These are phyloP conservation scores for Epizoanthus stellaris DNA, from an alignment of 92 coral and sea anemone species.

Conservation along the genomic window DNA sequence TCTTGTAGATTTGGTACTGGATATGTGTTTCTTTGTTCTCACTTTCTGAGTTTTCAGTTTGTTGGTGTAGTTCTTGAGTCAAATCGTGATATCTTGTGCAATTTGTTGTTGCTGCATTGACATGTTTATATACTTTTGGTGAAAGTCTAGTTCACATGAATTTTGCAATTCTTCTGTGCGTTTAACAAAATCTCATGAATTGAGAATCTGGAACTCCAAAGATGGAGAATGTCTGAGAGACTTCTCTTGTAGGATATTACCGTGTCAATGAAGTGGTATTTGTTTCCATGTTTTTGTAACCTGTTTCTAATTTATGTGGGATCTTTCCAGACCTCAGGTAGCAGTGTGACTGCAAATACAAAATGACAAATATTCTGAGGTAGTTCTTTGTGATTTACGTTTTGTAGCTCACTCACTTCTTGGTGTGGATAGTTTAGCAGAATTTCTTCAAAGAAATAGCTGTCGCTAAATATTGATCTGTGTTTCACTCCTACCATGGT, in stretches of 20 bases:
- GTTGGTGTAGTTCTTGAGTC: neutral
- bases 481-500: slow-evolving; percentile 45
- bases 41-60: too few species aligned
- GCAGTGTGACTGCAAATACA: neutral
- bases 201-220: neutral
- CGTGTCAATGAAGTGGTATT: neutral
- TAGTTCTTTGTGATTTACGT: neutral
- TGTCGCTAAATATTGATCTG: slow-evolving; percentile 27
- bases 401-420: neutral
- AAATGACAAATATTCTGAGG: neutral
- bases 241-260: neutral
- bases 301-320: neutral
- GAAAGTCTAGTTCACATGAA: too few species aligned
- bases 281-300: slow-evolving; percentile 11
- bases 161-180: too few species aligned
- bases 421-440: neutral
- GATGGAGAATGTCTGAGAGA: neutral
- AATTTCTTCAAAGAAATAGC: slow-evolving; percentile 45
- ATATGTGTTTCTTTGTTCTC: neutral
- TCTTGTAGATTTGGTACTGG: neutral
- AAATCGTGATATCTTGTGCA: neutral
- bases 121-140: too few species aligned
- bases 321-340: neutral
- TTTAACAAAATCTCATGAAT: too few species aligned
- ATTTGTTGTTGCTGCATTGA: too few species aligned